Percentiles rank a stretch among this genome's conserved stretches.
These are phyloP conservation scores for Zaprionus lachaisei DNA, from an alignment of 1,140 invertebrate species.

Conservation along the genomic window DNA sequence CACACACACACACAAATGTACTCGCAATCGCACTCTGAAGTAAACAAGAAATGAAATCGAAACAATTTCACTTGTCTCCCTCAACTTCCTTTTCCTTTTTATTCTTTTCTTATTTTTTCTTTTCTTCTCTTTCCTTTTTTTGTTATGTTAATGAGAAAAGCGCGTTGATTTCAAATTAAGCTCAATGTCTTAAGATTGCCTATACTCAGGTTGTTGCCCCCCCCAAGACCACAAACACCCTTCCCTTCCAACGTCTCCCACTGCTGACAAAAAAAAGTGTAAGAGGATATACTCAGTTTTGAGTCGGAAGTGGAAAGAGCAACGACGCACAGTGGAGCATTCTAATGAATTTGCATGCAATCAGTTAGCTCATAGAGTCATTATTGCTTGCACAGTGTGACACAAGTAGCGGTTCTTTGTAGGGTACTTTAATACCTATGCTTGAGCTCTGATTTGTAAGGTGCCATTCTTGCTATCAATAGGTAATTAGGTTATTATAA, in stretches of 20 bases:
- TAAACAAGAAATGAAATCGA: constrained; percentile 61
- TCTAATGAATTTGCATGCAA: neutral
- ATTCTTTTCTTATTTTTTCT: constrained; percentile 13
- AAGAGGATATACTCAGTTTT: neutral
- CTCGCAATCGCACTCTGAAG: constrained; percentile 13
- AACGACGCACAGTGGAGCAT: neutral
- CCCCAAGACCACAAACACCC: neutral
- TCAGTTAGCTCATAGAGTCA: neutral
- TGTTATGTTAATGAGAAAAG: constrained; percentile 63
- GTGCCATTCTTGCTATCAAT: too few relatives aligned
- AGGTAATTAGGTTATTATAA: too few relatives aligned
- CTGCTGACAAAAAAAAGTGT: neutral
- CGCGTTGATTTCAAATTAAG: constrained; percentile 21
- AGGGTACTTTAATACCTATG: too few relatives aligned
- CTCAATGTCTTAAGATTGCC: constrained; percentile 23
- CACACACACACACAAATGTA: constrained; percentile 1
- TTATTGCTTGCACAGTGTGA: too few relatives aligned
- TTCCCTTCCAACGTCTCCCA: too few relatives aligned
- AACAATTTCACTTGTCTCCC: constrained; percentile 54
- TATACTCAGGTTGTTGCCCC: neutral
- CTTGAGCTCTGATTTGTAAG: too few relatives aligned
- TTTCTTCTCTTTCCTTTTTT: constrained; percentile 15
- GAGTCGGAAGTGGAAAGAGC: neutral
- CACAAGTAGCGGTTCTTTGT: neutral
- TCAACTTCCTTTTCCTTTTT: constrained; percentile 45